Base-by-base conservation (phyloP, 53 echinoderm and acorn worm genomes). In the Paelopatides confundens region DNA sequence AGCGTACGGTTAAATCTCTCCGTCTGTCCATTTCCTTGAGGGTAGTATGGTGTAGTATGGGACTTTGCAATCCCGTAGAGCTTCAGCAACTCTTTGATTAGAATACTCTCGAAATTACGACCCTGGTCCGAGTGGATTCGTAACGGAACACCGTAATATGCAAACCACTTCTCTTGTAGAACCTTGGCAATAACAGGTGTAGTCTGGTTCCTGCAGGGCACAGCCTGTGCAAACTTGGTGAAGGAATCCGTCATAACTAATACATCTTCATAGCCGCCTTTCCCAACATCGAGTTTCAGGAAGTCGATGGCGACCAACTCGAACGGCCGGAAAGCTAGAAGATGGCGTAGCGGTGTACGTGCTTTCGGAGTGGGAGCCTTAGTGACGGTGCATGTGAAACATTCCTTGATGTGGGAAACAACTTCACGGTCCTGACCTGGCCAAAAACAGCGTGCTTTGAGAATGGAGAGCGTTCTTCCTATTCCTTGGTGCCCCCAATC, bases 61-160 rank as follows among this genome's bases (percentile, higher is more conserved):
- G 87, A 68, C 63, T 91, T 87, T 12, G 52, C 18, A 31, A 87
- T 87, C 2, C 81, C 69, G 29, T 86, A 86, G 2, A 90, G 78
- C 34, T 77, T 63, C 27, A 76, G 76, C 8, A 90, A 28, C 27
- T 90, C 90, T 24, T 76, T 74, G 28, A 90, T 69, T 4, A 85
- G 74, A 37, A 32, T 71, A 33, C 90, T 82, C 79, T 90, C 90
- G 52, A 93, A 93, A 37, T 93, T 93, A 35, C 90, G 58, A 35
- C 90, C 90, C 31, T 88, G 90, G 50, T 93, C 93, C 1, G 85
- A 90, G 35, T 93, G 93, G 13, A 93, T 84, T 21, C 81, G 77
- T 35, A 85, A 76, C 0, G 93, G 93, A 2, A 78, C 62, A 8
- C 93, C 90, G 24, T 88, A 93, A 53, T 93, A 87, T 1, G 78